phyloP scores from a whole-genome alignment of 2,888 invertebrate genomes.

The Furcula furcula region DNA sequence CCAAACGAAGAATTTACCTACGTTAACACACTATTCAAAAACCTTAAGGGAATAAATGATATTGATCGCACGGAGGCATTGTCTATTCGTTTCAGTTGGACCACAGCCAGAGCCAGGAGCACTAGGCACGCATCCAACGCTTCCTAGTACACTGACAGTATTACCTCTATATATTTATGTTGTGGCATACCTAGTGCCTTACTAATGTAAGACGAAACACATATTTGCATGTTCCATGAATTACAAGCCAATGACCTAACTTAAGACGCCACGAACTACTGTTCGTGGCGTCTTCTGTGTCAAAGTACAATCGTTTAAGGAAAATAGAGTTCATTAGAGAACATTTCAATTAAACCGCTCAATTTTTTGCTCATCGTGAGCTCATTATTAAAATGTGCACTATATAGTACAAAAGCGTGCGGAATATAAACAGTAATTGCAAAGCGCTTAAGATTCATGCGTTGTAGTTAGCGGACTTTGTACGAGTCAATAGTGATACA shows the following conservation, averaged over 20 bases:
- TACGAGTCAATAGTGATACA: slow-evolving; percentile 28
- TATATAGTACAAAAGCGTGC: slow-evolving; percentile 30
- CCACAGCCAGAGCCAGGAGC: slow-evolving; percentile 47
- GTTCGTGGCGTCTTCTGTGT: slow-evolving; percentile 29
- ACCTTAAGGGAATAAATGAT: slow-evolving; percentile 24
- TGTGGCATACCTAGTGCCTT: slow-evolving; percentile 50
- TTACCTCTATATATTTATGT: slow-evolving; percentile 51
- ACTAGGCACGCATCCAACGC: slow-evolving; percentile 65
- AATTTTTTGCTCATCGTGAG: slow-evolving; percentile 13
- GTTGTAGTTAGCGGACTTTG: slow-evolving; percentile 27
- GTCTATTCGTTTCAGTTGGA: slow-evolving; percentile 48
- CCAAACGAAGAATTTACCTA: too few relatives aligned
- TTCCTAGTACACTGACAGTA: slow-evolving; percentile 66
- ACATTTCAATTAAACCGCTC: slow-evolving; percentile 37
- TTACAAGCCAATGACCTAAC: slow-evolving; percentile 46
- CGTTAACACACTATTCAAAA: slow-evolving; percentile 14
- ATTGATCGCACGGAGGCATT: slow-evolving; percentile 25
- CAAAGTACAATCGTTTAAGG: slow-evolving; percentile 43
- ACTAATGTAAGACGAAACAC: slow-evolving; percentile 29
- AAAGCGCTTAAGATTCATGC: slow-evolving; percentile 36
- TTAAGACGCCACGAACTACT: slow-evolving; percentile 22
- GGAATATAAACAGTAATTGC: slow-evolving; percentile 35
- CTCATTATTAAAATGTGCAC: slow-evolving; percentile 28
- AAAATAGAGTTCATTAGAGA: slow-evolving; percentile 35
- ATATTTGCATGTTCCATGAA: slow-evolving; percentile 41